Evolutionary conservation across 2,797 vertebrate genomes (phyloP).

Genomic region (Pelodytes ibericus): DNA sequence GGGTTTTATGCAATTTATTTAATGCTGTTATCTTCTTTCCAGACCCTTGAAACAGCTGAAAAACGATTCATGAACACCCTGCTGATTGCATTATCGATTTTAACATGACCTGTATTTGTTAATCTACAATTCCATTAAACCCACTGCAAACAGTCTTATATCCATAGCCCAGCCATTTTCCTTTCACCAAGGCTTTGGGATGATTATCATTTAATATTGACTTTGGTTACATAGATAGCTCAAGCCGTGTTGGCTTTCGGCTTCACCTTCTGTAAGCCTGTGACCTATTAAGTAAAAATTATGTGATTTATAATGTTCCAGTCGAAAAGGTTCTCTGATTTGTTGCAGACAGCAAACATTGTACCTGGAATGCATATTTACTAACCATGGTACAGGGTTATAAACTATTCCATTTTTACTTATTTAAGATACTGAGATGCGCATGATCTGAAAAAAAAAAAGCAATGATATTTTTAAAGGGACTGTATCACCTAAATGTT

Average conservation of each 20-base stretch:
- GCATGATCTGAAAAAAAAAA: too few species aligned
- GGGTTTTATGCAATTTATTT: conserved; percentile 49
- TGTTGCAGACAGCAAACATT: too few species aligned
- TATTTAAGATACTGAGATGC: too few species aligned
- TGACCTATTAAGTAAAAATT: background rate
- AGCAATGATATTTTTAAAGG: too few species aligned
- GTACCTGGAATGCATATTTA: too few species aligned
- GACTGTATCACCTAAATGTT: too few species aligned
- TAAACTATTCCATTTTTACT: too few species aligned
- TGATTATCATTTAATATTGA: background rate
- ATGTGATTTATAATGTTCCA: too few species aligned
- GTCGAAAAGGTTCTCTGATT: too few species aligned
- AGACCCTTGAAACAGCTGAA: conserved; percentile 43
- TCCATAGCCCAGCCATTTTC: background rate
- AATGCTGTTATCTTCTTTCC: conserved; percentile 37
- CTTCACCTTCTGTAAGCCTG: background rate
- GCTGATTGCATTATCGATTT: conserved; percentile 52
- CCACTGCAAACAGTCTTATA: conserved; percentile 4
- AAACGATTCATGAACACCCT: conserved; percentile 37
- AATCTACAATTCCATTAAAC: conserved; percentile 48
- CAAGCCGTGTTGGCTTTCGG: background rate
- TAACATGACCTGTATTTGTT: conserved; percentile 34
- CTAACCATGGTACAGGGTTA: too few species aligned
- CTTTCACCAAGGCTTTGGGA: background rate
- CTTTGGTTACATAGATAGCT: background rate